These are phyloP conservation scores for Acanthopagrus latus DNA, from an alignment of 2,797 vertebrate species.

Conservation along the genomic window DNA sequence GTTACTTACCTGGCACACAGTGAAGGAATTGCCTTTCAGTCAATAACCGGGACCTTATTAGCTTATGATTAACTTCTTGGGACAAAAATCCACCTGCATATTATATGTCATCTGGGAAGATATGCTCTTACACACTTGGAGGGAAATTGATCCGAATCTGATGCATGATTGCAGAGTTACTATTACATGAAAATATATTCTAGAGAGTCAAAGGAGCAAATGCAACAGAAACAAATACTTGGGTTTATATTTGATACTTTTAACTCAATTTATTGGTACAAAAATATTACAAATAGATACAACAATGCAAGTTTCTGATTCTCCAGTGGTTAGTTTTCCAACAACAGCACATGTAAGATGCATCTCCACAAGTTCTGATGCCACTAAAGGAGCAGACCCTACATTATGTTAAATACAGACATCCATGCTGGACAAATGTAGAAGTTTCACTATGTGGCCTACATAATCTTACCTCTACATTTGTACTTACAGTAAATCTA, in stretches of 20 bases:
- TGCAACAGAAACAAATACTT: slow-evolving; percentile 27
- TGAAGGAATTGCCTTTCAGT: slow-evolving; percentile 66
- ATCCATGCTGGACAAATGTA: slow-evolving; percentile 45
- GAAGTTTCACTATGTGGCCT: slow-evolving; percentile 49
- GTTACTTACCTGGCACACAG: slow-evolving; percentile 80
- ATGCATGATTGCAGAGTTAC: background rate
- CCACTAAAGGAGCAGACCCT: slow-evolving; percentile 45
- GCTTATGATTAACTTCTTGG: slow-evolving; percentile 61
- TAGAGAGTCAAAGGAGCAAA: background rate
- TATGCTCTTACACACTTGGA: slow-evolving; percentile 13
- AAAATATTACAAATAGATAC: slow-evolving; percentile 79
- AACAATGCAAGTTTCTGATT: slow-evolving; percentile 54
- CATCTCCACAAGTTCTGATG: slow-evolving; percentile 34
- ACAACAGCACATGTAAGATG: slow-evolving; percentile 29
- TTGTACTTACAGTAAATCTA: slow-evolving; percentile 54
- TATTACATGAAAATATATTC: background rate
- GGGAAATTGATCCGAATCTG: background rate
- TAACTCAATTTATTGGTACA: slow-evolving; percentile 81
- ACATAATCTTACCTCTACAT: slow-evolving; percentile 44
- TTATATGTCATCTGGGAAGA: slow-evolving; percentile 26
- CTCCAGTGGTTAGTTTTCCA: slow-evolving; percentile 62
- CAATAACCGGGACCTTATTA: slow-evolving; percentile 69
- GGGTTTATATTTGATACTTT: slow-evolving; percentile 43
- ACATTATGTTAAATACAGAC: slow-evolving; percentile 52
- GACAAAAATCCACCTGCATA: slow-evolving; percentile 53